Conservation (phyloP, 2,888 invertebrate genomes). For the Poecilus cupreus region DNA sequence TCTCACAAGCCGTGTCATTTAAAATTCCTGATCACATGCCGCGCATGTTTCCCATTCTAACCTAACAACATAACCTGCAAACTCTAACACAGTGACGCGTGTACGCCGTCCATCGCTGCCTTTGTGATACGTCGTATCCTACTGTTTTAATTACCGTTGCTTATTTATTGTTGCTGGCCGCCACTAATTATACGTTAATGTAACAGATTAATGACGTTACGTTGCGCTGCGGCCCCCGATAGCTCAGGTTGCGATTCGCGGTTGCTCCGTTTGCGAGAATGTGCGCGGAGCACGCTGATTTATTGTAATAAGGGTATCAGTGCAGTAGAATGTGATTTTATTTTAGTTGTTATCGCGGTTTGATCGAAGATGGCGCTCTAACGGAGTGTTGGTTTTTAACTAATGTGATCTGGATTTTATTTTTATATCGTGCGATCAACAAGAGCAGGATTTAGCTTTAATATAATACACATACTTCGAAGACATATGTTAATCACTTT, state of each 20-base stretch:
- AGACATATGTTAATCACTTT: too few species aligned
- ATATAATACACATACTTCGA: not conserved
- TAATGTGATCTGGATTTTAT: constrained; percentile 38
- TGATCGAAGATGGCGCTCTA: constrained; percentile 46
- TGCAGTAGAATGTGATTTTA: constrained; percentile 44
- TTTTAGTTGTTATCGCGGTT: constrained; percentile 30
- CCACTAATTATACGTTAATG: constrained; percentile 59
- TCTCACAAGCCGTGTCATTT: not conserved
- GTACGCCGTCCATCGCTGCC: constrained; percentile 20
- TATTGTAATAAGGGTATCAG: constrained; percentile 59
- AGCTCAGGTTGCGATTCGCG: not conserved
- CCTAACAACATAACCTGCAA: not conserved
- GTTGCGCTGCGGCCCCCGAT: constrained; percentile 9
- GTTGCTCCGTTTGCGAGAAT: not conserved
- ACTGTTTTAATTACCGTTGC: constrained; percentile 57
- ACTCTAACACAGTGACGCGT: not conserved
- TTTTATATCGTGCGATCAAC: constrained; percentile 1
- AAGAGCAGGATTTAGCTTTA: constrained; percentile 14
- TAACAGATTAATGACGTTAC: constrained; percentile 51
- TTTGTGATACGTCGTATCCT: constrained; percentile 53
- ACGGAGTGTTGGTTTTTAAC: constrained; percentile 29
- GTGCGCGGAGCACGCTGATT: constrained; percentile 36
- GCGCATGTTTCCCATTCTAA: not conserved
- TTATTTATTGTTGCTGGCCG: constrained; percentile 57
- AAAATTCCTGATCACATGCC: constrained; percentile 12